Base-by-base conservation (phyloP, 2,888 invertebrate species). In the Vesta saturnalis region DNA sequence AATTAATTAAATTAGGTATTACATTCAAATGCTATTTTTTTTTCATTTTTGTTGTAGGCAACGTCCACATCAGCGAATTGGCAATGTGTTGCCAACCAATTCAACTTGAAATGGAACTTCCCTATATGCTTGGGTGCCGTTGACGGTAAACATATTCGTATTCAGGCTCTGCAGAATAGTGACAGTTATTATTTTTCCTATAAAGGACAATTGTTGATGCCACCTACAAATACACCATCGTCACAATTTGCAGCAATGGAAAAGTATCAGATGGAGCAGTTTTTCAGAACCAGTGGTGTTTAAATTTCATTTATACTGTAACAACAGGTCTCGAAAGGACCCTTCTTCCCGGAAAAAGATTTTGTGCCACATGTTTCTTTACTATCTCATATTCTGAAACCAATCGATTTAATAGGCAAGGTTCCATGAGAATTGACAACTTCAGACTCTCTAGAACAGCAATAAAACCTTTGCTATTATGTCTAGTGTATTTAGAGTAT, bases 391-490 rank as follows among this genome's bases (percentile, higher is more conserved):
- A 67, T 62, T 15, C 62, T 64, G 69, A 61, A 69, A 61, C 64
- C 64, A 23, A 64, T 61, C 35, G 60, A 58, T 71, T 58, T 23
- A 66, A 67, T 52, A 67, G 59, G 64, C 62, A 64, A 70, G 64
- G 62, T 47, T 43, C 43, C 10, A 43, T 43, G 67, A 70, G 52
- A 54, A 67, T 70, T 58, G 67, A 30, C 65, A 70, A 70, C 58
- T 67, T 67, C 12, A 43, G 43, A 12, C 43, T 43, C 14, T 43
- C 43, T 14, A 43, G 49, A 67, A 67, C 39, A 52, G 18, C 35
- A 39, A 52, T 16, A 66, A 71, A 63, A 69, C 66, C n/a, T 69
- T 69, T 71, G 66, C 66, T 64, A 49, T 71, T 63, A 54, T 71
- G 60, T 70, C 65, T 35, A 70, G 67, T 46, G 56, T 71, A 64